Base-by-base conservation (phyloP, 1,140 invertebrate species). In the Parapsyche elsis region DNA sequence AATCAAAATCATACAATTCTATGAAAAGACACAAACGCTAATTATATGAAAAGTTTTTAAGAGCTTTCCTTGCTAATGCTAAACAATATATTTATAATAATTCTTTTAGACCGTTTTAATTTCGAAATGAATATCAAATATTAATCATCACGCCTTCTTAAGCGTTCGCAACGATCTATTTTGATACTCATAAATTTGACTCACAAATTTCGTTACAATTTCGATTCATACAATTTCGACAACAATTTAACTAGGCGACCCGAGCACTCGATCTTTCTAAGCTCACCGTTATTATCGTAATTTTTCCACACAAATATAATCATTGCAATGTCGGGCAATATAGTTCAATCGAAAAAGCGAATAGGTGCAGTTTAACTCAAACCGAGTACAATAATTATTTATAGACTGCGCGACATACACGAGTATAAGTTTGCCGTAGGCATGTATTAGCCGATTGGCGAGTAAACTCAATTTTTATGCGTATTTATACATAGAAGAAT, bases 321-420 rank as follows among this genome's bases (percentile, higher is more conserved):
- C 30, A 38, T 38, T 38, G 1, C 30, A 38, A 38, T 38, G 30
- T 38, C 30, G 30, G 30, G 30, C 30, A 7, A 38, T 38, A 38
- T 38, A 38, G 7, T 67, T 67, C 26, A n/a, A 73, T 21, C 67
- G 14, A 73, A 73, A 73, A 46, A 46, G 46, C 30, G 5, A 38
- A 23, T 73, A 38, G 71, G 71, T 73, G 38, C 45, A 38, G 30
- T 73, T 73, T 5, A 16, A 16, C 4, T 19, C 71, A 46, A n/a
- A 21, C 30, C 44, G 46, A 46, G 30, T 21, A 24, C 71, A 49
- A 73, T 73, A 46, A 73, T 5, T 38, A 38, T 38, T 38, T 38
- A 38, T 38, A 38, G 30, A 38, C 30, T 38, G 30, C 1, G 7
- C 30, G 30, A 38, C 57, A 61, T 19, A 21, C 53, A 57, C n/a